phyloP scores from a whole-genome alignment of 1,140 invertebrate genomes.

The Zaprionus lachaisei region DNA sequence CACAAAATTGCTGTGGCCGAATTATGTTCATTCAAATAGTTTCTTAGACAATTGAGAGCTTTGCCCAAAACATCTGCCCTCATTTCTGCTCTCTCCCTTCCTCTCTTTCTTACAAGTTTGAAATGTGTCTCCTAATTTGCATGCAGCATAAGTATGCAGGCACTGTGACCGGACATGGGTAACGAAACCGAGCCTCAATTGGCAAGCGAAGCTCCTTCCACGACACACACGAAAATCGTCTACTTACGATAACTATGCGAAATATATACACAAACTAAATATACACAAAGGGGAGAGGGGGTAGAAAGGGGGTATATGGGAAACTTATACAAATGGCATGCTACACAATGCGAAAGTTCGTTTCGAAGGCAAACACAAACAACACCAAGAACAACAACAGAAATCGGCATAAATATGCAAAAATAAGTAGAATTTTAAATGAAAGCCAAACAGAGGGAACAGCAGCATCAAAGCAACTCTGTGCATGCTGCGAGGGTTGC shows the following conservation, averaged over 20 bases:
- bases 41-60: not conserved
- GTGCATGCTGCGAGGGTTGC: constrained; percentile 17
- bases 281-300: not conserved
- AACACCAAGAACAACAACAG: constrained; percentile 6
- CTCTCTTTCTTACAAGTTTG: not conserved
- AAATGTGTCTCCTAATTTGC: constrained; percentile 22
- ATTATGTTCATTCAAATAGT: constrained; percentile 60
- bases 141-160: constrained; percentile 30
- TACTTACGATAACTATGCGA: constrained; percentile 69
- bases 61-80: not conserved
- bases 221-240: constrained; percentile 49
- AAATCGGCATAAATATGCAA: constrained; percentile 71
- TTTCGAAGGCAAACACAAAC: constrained; percentile 40
- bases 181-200: constrained; percentile 42
- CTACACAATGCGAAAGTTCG: constrained; percentile 43
- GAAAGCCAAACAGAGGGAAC: constrained; percentile 55
- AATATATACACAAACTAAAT: constrained; percentile 16
- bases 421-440: constrained; percentile 79
- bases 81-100: not conserved
- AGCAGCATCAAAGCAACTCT: constrained; percentile 29
- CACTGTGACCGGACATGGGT: constrained; percentile 12
- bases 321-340: constrained; percentile 47
- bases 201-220: constrained; percentile 48
- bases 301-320: constrained; percentile 33
- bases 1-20: constrained; percentile 33